Evolutionary conservation across 1,140 invertebrate species (phyloP).

Genomic region (Diorhabda carinulata): DNA sequence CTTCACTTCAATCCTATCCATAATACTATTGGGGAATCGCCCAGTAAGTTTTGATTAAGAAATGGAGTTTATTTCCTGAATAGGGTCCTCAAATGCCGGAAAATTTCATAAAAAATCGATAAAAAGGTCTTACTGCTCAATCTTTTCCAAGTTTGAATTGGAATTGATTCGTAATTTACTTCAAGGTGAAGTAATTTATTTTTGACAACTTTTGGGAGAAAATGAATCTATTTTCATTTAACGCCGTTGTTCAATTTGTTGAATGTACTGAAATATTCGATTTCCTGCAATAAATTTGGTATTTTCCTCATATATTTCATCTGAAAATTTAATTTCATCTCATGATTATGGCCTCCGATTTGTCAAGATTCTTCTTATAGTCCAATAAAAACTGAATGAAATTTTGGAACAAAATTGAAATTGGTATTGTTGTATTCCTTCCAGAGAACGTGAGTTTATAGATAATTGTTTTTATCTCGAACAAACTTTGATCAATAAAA

Average conservation of each 20-base stretch:
- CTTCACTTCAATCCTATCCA: background rate
- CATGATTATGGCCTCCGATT: background rate
- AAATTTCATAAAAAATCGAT: slow-evolving; percentile 3
- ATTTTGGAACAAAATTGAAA: too few species aligned
- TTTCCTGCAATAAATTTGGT: background rate
- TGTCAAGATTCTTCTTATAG: too few species aligned
- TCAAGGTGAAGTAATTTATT: background rate
- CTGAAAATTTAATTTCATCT: background rate
- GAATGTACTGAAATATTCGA: background rate
- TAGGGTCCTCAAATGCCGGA: background rate
- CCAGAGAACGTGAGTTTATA: too few species aligned
- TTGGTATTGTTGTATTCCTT: too few species aligned
- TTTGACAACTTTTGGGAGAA: background rate
- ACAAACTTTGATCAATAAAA: too few species aligned
- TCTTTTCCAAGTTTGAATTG: background rate
- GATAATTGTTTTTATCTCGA: too few species aligned
- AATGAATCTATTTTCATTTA: slow-evolving; percentile 1
- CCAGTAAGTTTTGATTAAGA: slow-evolving; percentile 2
- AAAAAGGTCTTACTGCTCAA: background rate
- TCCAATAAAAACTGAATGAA: too few species aligned
- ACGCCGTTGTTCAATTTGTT: background rate
- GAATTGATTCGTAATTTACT: slow-evolving; percentile 1
- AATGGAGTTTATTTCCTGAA: slow-evolving; percentile 1
- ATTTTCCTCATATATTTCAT: background rate
- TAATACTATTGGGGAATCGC: background rate